A percentile compares a stretch with the other conserved stretches of the same genome.
These are phyloP conservation scores for Rotaria sp. DNA, from an alignment of 2,888 invertebrate species.

Conservation along the genomic window DNA sequence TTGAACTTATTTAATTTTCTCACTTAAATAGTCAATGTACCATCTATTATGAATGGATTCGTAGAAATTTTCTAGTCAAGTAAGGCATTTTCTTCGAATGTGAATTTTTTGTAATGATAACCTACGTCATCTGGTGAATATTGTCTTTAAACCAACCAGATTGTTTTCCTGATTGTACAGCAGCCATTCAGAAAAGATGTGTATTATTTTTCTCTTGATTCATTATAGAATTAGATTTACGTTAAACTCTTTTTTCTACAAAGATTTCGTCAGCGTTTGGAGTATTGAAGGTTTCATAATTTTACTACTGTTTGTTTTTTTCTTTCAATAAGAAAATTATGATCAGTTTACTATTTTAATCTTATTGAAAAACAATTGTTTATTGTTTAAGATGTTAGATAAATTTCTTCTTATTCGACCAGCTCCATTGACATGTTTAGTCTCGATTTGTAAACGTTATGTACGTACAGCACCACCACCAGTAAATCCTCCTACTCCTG, in stretches of 20 bases:
- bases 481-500: background rate
- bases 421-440: background rate
- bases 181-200: background rate
- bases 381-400: background rate
- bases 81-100: no score
- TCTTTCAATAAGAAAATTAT: background rate
- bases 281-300: no score
- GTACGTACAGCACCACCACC: background rate
- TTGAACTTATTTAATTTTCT: no score
- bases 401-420: background rate
- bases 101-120: background rate
- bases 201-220: background rate
- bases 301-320: no score
- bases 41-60: no score
- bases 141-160: background rate
- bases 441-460: background rate
- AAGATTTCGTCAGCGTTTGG: no score
- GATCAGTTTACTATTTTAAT: background rate
- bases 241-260: background rate
- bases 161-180: background rate
- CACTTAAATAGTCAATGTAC: no score
- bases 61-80: no score
- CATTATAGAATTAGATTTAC: background rate
- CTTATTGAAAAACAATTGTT: no score
- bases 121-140: background rate